Conservation (phyloP, 2,113 vertebrate species). For the Cettia cetti region DNA sequence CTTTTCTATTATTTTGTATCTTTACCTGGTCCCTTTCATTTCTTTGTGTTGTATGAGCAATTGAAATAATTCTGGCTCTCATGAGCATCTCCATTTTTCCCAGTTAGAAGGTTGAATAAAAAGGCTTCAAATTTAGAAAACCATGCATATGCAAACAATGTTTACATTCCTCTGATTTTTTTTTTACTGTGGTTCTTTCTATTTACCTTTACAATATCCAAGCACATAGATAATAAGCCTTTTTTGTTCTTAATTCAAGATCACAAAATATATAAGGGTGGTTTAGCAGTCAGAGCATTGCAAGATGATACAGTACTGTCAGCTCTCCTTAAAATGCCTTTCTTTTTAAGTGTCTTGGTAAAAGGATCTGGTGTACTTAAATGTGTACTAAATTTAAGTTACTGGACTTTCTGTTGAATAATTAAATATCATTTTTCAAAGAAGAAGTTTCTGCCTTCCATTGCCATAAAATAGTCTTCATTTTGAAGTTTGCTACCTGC, state of each 20-base stretch:
- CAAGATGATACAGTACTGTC: not conserved
- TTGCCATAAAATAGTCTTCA: not conserved
- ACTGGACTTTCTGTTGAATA: not conserved
- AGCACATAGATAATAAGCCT: not conserved
- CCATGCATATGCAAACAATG: not conserved
- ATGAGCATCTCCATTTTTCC: not conserved
- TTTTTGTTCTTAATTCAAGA: conserved; percentile 42
- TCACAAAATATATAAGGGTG: not conserved
- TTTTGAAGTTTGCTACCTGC: not conserved
- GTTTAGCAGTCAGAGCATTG: not conserved
- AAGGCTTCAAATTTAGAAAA: not conserved
- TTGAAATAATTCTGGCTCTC: not conserved
- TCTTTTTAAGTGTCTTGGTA: not conserved
- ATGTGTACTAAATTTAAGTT: conserved; percentile 14
- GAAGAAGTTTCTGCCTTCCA: not conserved
- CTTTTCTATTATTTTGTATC: not conserved
- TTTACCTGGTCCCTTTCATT: not conserved
- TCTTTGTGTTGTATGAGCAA: not conserved
- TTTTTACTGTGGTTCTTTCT: not conserved
- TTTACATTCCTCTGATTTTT: not conserved
- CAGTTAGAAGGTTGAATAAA: not conserved
- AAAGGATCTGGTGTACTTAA: not conserved
- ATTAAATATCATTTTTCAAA: not conserved
- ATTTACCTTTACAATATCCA: conserved; percentile 26
- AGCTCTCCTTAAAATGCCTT: not conserved